Evolutionary conservation across 2,797 vertebrate genomes (phyloP).

Genomic region (Molossus molossus): DNA sequence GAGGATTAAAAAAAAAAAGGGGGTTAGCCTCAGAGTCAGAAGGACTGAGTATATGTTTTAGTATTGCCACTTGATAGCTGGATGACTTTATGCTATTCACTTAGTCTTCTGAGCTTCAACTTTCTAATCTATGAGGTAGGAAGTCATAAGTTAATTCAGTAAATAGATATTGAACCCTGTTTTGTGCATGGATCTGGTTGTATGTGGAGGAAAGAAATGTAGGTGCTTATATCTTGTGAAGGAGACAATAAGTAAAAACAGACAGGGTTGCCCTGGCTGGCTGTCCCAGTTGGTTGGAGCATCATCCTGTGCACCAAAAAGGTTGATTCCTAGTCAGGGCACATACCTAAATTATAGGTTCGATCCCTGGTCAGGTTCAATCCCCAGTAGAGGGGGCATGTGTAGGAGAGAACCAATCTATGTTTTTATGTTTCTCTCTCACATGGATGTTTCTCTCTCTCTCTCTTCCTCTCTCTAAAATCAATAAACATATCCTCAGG

Average conservation of each 20-base stretch:
- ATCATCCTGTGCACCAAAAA: no score
- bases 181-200: background rate
- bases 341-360: no score
- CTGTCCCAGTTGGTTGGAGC: no score
- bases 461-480: no score
- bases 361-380: no score
- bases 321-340: no score
- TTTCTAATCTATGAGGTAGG: slow-evolving; percentile 55
- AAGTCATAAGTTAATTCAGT: slow-evolving; percentile 27
- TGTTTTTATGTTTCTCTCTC: no score
- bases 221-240: slow-evolving; percentile 32
- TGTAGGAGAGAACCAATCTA: no score
- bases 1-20: background rate
- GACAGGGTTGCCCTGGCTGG: background rate
- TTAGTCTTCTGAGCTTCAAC: slow-evolving; percentile 40
- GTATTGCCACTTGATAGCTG: background rate
- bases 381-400: no score
- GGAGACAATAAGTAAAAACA: slow-evolving; percentile 51
- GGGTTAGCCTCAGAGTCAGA: background rate
- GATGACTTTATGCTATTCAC: background rate
- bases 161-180: background rate
- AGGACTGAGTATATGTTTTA: slow-evolving; percentile 38
- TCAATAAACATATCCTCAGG: no score
- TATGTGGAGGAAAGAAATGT: slow-evolving; percentile 14
- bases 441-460: no score